These are phyloP conservation scores for Leptatherina wallacei DNA, from an alignment of 2,797 vertebrate species.

Conservation along the genomic window DNA sequence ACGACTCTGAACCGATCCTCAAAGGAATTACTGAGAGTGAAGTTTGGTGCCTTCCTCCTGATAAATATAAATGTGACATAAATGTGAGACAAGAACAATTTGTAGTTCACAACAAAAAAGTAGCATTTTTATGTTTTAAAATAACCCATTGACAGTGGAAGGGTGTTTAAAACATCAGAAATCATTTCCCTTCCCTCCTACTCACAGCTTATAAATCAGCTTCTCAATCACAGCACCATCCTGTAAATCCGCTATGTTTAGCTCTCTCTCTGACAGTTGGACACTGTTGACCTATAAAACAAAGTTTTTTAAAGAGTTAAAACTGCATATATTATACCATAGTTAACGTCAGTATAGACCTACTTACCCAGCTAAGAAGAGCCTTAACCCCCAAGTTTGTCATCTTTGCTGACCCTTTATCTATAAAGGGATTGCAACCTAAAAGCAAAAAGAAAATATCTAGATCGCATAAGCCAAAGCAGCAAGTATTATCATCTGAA, in stretches of 20 bases:
- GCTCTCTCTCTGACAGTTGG: constrained; percentile 71
- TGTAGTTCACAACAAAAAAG: rapidly evolving
- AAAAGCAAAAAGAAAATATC: neutral
- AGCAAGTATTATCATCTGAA: neutral
- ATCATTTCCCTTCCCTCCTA: too few relatives aligned
- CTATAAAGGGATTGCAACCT: constrained; percentile 48
- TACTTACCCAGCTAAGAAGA: constrained; percentile 76
- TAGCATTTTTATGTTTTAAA: neutral
- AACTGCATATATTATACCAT: too few relatives aligned
- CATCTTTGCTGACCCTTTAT: constrained; percentile 55
- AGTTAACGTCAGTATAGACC: neutral
- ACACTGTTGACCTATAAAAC: constrained; percentile 86
- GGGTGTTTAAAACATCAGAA: too few relatives aligned
- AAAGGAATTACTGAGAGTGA: constrained; percentile 61
- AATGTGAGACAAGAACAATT: neutral
- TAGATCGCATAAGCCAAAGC: neutral
- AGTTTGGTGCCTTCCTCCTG: constrained; percentile 82
- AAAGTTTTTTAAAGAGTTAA: neutral
- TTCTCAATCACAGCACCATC: constrained; percentile 85
- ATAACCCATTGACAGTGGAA: neutral
- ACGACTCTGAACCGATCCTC: constrained; percentile 82
- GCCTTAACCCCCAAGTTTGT: constrained; percentile 64
- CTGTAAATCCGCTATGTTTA: constrained; percentile 79
- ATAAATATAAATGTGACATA: constrained; percentile 8
- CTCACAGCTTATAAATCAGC: constrained; percentile 89